Evolutionary conservation across 1,140 invertebrate species (phyloP).

Genomic region (Helicoverpa armigera): DNA sequence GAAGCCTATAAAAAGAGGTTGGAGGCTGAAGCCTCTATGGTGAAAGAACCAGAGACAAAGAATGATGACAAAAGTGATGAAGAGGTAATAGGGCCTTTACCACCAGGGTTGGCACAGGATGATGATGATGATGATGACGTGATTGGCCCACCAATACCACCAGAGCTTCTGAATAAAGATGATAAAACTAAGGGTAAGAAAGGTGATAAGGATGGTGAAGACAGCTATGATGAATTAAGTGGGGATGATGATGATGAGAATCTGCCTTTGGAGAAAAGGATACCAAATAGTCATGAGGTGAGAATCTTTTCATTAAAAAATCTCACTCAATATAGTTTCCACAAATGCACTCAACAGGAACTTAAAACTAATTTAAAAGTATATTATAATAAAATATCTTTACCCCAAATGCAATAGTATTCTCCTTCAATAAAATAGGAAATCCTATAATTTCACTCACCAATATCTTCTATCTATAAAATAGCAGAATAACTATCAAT

Average conservation of each 20-base stretch:
- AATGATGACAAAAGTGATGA: slow-evolving; percentile 80
- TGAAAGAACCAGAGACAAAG: slow-evolving; percentile 56
- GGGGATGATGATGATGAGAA: slow-evolving; percentile 87
- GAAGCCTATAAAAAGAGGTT: slow-evolving; percentile 68
- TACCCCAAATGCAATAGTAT: too few species aligned
- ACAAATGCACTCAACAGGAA: too few species aligned
- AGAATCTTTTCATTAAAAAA: too few species aligned
- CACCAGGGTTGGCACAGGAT: slow-evolving; percentile 60
- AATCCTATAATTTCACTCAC: too few species aligned
- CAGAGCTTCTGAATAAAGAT: slow-evolving; percentile 54
- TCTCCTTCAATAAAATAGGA: too few species aligned
- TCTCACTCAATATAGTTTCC: too few species aligned
- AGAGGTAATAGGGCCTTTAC: slow-evolving; percentile 88
- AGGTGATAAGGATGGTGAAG: slow-evolving; percentile 74
- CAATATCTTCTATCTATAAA: too few species aligned
- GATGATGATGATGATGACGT: slow-evolving; percentile 57
- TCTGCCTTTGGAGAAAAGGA: slow-evolving; percentile 86
- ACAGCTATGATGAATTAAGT: slow-evolving; percentile 86
- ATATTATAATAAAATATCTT: too few species aligned
- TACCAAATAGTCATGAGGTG: slow-evolving; percentile 93
- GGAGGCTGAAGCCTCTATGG: slow-evolving; percentile 62
- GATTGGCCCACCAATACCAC: slow-evolving; percentile 70
- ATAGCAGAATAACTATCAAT: too few species aligned
- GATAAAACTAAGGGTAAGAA: slow-evolving; percentile 64
- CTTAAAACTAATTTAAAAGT: too few species aligned